Conservation (phyloP, 1,140 invertebrate species). For the Temnothorax longispinosus region DNA sequence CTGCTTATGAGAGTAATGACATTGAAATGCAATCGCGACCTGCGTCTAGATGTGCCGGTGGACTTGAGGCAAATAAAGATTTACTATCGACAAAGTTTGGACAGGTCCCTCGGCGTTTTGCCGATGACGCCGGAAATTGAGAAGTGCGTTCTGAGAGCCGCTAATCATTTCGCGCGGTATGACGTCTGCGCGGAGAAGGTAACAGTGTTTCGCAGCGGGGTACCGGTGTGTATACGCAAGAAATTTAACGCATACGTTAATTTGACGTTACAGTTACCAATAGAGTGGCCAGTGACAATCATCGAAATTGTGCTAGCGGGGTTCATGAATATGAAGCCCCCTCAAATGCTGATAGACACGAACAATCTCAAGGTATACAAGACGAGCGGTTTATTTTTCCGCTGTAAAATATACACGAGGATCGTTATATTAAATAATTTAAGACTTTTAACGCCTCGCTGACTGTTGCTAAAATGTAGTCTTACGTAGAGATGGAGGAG, state of each 20-base stretch:
- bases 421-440: neutral
- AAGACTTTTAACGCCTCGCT: neutral
- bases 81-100: slow-evolving; percentile 88
- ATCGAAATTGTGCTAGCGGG: neutral
- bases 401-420: neutral
- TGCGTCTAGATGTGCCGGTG: slow-evolving; percentile 85
- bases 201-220: slow-evolving; percentile 14
- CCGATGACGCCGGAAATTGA: slow-evolving; percentile 86
- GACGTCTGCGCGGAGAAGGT: slow-evolving; percentile 79
- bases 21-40: slow-evolving; percentile 76
- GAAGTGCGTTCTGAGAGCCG: slow-evolving; percentile 83
- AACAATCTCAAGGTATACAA: slow-evolving; percentile 85
- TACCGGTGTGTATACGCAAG: neutral
- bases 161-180: slow-evolving; percentile 81
- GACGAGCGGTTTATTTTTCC: neutral
- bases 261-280: slow-evolving; percentile 48
- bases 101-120: slow-evolving; percentile 84
- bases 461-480: neutral
- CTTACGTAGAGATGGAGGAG: neutral
- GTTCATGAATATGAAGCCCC: neutral
- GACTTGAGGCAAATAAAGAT: slow-evolving; percentile 88
- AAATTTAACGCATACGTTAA: neutral
- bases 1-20: slow-evolving; percentile 88
- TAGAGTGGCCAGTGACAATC: slow-evolving; percentile 10
- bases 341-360: slow-evolving; percentile 84